Conservation (phyloP, 2,888 invertebrate species). For the Drosophila monieri region DNA sequence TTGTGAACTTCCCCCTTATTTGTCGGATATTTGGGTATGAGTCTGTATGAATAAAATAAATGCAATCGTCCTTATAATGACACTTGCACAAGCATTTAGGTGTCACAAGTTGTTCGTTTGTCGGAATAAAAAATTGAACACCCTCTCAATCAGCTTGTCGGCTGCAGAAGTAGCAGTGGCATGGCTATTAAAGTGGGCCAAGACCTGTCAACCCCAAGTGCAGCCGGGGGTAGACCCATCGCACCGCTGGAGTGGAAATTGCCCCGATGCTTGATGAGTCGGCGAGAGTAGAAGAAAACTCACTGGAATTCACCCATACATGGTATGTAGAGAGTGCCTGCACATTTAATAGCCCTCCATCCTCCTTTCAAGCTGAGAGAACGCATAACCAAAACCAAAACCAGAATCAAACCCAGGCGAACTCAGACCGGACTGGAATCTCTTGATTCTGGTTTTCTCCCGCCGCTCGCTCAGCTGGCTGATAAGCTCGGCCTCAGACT, state of each 20-base stretch:
- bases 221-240: constrained; percentile 56
- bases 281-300: constrained; percentile 15
- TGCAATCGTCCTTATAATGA: constrained; percentile 25
- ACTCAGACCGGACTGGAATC: constrained; percentile 9
- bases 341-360: neutral
- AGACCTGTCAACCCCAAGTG: constrained; percentile 67
- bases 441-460: constrained; percentile 9
- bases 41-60: neutral
- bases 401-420: constrained; percentile 4
- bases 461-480: constrained; percentile 28
- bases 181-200: constrained; percentile 69
- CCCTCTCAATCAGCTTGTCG: constrained; percentile 64
- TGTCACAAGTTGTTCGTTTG: constrained; percentile 8
- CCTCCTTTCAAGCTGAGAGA: constrained; percentile 6
- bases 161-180: constrained; percentile 52
- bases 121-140: constrained; percentile 45
- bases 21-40: neutral
- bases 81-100: constrained; percentile 1
- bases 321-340: neutral
- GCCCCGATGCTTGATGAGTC: constrained; percentile 43
- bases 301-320: neutral
- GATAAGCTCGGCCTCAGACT: constrained; percentile 51
- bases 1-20: too few species aligned
- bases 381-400: neutral
- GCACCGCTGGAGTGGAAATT: constrained; percentile 53